Conservation (phyloP, 1,140 invertebrate genomes). For the Alviniconcha marisindica region DNA sequence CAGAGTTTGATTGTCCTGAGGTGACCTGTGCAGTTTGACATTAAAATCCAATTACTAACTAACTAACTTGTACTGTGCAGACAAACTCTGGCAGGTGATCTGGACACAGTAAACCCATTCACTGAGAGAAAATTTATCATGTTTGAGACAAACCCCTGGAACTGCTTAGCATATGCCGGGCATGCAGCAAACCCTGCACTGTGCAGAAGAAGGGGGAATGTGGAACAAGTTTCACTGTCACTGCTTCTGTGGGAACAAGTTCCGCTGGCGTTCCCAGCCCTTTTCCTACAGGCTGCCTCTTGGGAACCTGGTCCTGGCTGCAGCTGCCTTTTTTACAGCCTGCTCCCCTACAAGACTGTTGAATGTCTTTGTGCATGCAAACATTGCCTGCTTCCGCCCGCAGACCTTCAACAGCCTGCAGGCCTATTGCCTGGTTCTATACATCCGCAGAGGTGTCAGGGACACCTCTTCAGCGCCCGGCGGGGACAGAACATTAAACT, state of each 20-base stretch:
- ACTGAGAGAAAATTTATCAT: too few species aligned
- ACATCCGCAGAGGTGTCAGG: background rate
- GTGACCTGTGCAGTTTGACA: too few species aligned
- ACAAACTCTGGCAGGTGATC: too few species aligned
- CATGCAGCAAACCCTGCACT: background rate
- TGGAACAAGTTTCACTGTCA: background rate
- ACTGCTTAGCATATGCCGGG: background rate
- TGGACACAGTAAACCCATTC: too few species aligned
- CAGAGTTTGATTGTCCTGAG: too few species aligned
- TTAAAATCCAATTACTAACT: too few species aligned
- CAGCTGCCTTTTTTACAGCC: constrained; percentile 12
- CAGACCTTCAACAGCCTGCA: background rate
- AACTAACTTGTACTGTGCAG: too few species aligned
- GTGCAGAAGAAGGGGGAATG: background rate
- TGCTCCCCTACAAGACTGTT: constrained; percentile 5
- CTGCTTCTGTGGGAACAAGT: too few species aligned
- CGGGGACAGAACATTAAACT: background rate
- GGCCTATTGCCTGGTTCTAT: background rate
- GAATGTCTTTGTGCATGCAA: background rate
- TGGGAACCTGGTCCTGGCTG: constrained; percentile 9
- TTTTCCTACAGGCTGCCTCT: background rate
- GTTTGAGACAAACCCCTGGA: too few species aligned
- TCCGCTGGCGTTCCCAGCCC: background rate
- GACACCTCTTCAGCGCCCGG: background rate
- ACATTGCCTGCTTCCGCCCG: background rate